phyloP scores from a whole-genome alignment of 1,140 invertebrate species.

The Coenobita brevimanus region DNA sequence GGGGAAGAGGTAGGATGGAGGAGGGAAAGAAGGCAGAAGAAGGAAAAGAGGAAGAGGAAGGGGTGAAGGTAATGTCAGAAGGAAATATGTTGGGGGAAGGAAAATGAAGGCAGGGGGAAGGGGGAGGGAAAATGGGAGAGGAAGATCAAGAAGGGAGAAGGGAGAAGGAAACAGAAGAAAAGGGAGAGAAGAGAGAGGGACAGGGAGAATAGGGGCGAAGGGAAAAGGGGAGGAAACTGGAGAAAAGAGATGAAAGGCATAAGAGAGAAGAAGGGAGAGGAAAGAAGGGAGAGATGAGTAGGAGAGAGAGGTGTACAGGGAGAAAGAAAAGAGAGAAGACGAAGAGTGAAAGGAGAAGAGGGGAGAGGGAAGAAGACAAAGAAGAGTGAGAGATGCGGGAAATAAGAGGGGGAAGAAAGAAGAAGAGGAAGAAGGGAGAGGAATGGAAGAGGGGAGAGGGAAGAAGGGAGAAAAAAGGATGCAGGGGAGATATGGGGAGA shows the following conservation, averaged over 20 bases:
- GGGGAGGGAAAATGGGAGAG: not conserved
- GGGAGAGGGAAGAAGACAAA: not conserved
- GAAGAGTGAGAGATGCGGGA: not conserved
- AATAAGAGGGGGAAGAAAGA: not conserved
- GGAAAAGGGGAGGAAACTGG: not conserved
- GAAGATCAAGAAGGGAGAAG: not conserved
- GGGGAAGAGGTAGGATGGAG: too few species aligned
- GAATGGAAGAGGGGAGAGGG: not conserved
- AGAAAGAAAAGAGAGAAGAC: not conserved
- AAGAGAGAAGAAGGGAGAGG: not conserved
- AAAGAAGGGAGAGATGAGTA: not conserved
- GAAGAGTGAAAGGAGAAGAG: not conserved
- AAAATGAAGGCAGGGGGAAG: not conserved
- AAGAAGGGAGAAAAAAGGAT: not conserved
- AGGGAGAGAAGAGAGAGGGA: not conserved
- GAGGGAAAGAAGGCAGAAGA: too few species aligned
- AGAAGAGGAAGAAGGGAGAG: not conserved
- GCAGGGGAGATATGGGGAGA: too few species aligned
- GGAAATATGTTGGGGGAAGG: not conserved
- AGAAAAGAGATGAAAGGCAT: not conserved
- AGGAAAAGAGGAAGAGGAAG: too few species aligned
- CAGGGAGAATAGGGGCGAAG: not conserved
- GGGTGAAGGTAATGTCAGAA: too few species aligned
- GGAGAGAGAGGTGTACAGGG: not conserved
- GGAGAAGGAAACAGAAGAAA: not conserved